Evolutionary conservation across 2,797 vertebrate genomes (phyloP).

Genomic region (Phrynocephalus forsythii): DNA sequence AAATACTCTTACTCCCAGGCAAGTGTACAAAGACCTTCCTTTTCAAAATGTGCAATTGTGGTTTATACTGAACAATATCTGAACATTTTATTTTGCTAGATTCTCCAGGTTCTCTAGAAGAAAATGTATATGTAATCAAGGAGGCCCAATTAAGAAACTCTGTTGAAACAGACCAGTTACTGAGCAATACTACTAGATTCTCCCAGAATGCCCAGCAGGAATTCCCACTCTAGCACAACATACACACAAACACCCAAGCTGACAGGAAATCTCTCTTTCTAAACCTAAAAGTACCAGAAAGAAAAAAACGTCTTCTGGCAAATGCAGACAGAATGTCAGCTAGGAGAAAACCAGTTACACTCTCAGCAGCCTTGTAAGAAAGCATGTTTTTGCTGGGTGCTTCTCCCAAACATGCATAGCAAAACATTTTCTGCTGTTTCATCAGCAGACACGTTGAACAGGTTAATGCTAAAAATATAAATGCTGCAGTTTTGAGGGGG

Average conservation of each 20-base stretch:
- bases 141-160: too few relatives aligned
- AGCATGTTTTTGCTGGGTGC: not conserved
- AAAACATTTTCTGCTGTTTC: not conserved
- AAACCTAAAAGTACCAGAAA: fast-evolving
- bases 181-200: too few relatives aligned
- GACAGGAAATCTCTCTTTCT: too few relatives aligned
- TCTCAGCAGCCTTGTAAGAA: not conserved
- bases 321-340: not conserved
- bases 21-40: not conserved
- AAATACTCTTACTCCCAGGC: not conserved
- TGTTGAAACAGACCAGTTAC: too few relatives aligned
- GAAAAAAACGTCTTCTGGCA: not conserved
- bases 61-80: too few relatives aligned
- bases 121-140: too few relatives aligned
- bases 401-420: not conserved
- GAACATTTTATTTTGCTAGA: too few relatives aligned
- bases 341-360: not conserved
- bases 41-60: not conserved
- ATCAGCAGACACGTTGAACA: not conserved
- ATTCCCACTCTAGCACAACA: not conserved
- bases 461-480: too few relatives aligned
- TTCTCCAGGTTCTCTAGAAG: too few relatives aligned
- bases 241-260: too few relatives aligned
- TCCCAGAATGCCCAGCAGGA: not conserved
- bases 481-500: not conserved